These are phyloP conservation scores for Psylliodes chrysocephalus DNA, from an alignment of 2,888 invertebrate genomes.

Conservation along the genomic window DNA sequence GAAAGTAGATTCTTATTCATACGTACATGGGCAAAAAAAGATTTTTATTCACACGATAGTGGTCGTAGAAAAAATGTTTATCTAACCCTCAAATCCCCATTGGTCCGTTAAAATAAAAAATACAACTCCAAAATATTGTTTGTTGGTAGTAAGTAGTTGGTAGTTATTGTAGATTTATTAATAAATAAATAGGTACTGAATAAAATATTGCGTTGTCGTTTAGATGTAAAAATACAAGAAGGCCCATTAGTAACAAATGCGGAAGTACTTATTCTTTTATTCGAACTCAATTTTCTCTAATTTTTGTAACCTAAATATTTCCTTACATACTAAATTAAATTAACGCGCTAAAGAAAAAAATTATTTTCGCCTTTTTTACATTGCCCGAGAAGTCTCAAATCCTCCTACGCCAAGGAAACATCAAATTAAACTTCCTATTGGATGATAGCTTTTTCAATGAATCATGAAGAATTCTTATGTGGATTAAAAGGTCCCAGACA, in stretches of 20 bases:
- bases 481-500: slow-evolving; percentile 20
- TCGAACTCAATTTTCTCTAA: neutral
- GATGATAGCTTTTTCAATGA: slow-evolving; percentile 29
- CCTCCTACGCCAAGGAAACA: slow-evolving; percentile 44
- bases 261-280: neutral
- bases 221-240: no score
- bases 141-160: no score
- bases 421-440: slow-evolving; percentile 40
- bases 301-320: neutral
- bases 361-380: neutral
- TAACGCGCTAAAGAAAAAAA: neutral
- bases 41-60: no score
- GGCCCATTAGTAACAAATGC: neutral
- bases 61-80: no score
- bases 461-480: slow-evolving; percentile 21
- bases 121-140: no score
- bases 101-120: no score
- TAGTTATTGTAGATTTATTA: no score
- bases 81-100: no score
- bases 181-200: no score
- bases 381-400: neutral
- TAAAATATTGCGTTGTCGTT: no score
- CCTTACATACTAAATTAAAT: neutral
- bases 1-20: no score
- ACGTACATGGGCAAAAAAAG: no score